Base-by-base conservation (phyloP, 2,888 invertebrate species). In the Ectemnius continuus region DNA sequence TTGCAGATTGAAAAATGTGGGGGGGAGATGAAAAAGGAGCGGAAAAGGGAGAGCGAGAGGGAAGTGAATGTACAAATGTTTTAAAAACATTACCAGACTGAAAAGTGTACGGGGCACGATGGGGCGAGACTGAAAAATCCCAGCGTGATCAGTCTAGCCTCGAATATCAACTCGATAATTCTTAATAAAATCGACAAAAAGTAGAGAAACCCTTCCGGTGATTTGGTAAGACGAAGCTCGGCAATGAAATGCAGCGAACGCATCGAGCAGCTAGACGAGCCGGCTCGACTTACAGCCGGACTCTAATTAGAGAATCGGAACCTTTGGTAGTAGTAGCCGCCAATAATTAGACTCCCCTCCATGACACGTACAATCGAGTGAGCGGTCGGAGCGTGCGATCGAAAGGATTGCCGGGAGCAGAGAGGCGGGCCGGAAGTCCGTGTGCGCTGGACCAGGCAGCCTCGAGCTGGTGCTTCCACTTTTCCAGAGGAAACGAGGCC, bases 391-490 rank as follows among this genome's bases (percentile, higher is more conserved):
- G 11, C 36, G 45, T 66, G 46, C 18, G 66, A 47, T 64, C 68
- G 59, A 62, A 65, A 75, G 63, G 75, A 75, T 75, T 36, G 68
- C 52, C 62, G 26, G 13, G 65, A 59, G 62, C 75, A 75, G 70
- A 76, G 73, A 74, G 76, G 76, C 80, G 76, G 78, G 78, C 84
- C 86, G 87, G 87, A 87, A 87, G 79, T 68, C 73, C 80, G 84
- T 84, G 84, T 78, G 82, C 84, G 86, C 76, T 80, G 84, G 84
- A 84, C 84, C 83, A 79, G 70, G 81, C 67, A 82, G 78, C 78
- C 82, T 75, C 74, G 72, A 73, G 78, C 82, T 84, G 85, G 84
- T 84, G 84, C 85, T 75, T 84, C 84, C 87, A 86, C 82, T 86
- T 83, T 85, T 85, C 80, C 81, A 85, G 82, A 86, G 86, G 85